Conservation (phyloP, 35 echinoderm and acorn worm genomes). For the Nesometra sesokonis region DNA sequence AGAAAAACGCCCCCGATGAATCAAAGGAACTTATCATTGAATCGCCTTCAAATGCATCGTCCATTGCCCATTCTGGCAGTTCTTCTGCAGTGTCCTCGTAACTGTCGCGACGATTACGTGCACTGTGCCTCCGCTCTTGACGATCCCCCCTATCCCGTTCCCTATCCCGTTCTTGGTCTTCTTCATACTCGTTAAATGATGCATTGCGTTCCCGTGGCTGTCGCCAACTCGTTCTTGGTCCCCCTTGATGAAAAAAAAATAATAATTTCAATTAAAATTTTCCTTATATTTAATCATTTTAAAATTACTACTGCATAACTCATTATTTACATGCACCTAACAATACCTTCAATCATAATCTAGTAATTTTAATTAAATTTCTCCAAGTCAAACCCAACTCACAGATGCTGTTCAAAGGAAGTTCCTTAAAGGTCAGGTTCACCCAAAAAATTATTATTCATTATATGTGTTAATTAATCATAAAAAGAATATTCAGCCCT, state of each 20-base stretch:
- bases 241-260: slow-evolving; percentile 7
- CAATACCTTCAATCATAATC: no score
- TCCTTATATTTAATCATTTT: no score
- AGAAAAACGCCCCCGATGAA: slow-evolving; percentile 77
- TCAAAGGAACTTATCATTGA: slow-evolving; percentile 74
- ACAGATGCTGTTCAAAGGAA: no score
- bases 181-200: not conserved
- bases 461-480: no score
- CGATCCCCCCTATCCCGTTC: slow-evolving; percentile 30
- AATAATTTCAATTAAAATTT: no score
- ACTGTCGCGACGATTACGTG: slow-evolving; percentile 39
- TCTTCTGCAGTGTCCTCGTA: slow-evolving; percentile 65
- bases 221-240: slow-evolving; percentile 69
- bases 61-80: slow-evolving; percentile 79
- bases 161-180: not conserved
- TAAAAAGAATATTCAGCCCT: no score
- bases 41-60: slow-evolving; percentile 60
- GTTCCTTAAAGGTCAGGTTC: no score
- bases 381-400: no score
- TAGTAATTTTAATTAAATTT: no score
- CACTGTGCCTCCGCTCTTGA: slow-evolving; percentile 57
- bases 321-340: no score
- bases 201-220: slow-evolving; percentile 25
- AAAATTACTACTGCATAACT: no score
- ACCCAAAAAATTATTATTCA: no score